Base-by-base conservation (phyloP, 2,113 vertebrate genomes). In the Bothrops jararaca region DNA sequence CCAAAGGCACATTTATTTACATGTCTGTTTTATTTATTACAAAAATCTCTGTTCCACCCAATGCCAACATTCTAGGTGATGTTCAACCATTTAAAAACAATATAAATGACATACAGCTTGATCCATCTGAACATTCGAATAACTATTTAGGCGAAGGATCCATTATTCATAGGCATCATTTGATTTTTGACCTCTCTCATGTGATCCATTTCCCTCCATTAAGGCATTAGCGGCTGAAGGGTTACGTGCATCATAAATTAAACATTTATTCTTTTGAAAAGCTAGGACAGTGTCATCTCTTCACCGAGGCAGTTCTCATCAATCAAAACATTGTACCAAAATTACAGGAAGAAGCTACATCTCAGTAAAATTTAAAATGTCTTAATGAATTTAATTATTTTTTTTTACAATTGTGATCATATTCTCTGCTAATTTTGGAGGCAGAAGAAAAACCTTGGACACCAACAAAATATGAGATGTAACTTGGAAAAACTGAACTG, bases 181-280 rank as follows among this genome's bases (percentile, higher is more conserved):
- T 39, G 48, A 88, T 94, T 95, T 96, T 96, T 96, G 95, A 95
- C 93, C 97, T 96, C 95, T 95, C 95, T 88, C 88, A 94, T 91
- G 53, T 92, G 94, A 97, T 96, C 96, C 94, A 96, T 96, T 97
- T 97, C 95, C 95, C 97, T 91, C 96, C 97, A 98, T 97, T 97
- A 97, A 96, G 90, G 57, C 91, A 94, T 95, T 96, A 95, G 94
- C 95, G 52, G 95, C 54, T 95, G 94, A 89, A 95, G 95, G 92
- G 96, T 97, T 96, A 95, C 90, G 94, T 96, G 94, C 96, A 96
- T 97, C 96, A 96, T 95, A 96, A 96, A 97, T 97, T 97, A 97
- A 97, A 95, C 96, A 97, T 96, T n/a, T 96, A 98, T 97, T 95
- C n/a, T 90, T 96, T 91, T 22, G 89, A 94, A 95, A 92, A 94